These are phyloP conservation scores for Netelia virgata DNA, from an alignment of 2,888 invertebrate genomes.

Conservation along the genomic window DNA sequence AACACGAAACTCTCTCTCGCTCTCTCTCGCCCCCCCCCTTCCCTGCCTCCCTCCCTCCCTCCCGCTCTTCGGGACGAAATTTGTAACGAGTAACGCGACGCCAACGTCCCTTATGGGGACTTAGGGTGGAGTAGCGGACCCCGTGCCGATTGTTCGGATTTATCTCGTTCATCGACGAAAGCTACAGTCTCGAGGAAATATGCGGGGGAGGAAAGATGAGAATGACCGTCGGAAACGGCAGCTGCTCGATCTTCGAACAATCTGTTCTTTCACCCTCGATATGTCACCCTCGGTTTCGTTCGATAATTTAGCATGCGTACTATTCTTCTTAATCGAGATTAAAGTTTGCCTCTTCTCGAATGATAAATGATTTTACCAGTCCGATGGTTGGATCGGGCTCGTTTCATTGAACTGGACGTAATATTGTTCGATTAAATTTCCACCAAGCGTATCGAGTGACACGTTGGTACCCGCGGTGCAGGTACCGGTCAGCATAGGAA, in stretches of 20 bases:
- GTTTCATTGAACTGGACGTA: neutral
- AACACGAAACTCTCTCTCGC: slow-evolving; percentile 38
- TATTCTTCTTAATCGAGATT: neutral
- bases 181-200: slow-evolving; percentile 13
- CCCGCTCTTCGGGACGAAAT: slow-evolving; percentile 3
- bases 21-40: neutral
- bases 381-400: neutral
- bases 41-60: too few species aligned
- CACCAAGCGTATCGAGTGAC: slow-evolving; percentile 3
- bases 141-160: slow-evolving; percentile 33
- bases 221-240: slow-evolving; percentile 22
- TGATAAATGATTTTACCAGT: neutral
- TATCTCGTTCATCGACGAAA: slow-evolving; percentile 38
- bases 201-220: slow-evolving; percentile 39
- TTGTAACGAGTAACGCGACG: slow-evolving; percentile 45
- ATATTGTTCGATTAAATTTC: slow-evolving; percentile 37
- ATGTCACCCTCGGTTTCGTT: neutral
- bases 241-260: slow-evolving; percentile 11
- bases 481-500: slow-evolving; percentile 6
- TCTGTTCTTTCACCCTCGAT: neutral
- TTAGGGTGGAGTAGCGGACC: neutral
- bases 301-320: neutral
- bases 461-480: neutral
- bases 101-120: slow-evolving; percentile 42
- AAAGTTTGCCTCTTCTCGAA: neutral